Evolutionary conservation across 1,140 invertebrate genomes (phyloP), one percentile per base, ranked within the genome.

Genomic region (Drosophila grimshawi): DNA sequence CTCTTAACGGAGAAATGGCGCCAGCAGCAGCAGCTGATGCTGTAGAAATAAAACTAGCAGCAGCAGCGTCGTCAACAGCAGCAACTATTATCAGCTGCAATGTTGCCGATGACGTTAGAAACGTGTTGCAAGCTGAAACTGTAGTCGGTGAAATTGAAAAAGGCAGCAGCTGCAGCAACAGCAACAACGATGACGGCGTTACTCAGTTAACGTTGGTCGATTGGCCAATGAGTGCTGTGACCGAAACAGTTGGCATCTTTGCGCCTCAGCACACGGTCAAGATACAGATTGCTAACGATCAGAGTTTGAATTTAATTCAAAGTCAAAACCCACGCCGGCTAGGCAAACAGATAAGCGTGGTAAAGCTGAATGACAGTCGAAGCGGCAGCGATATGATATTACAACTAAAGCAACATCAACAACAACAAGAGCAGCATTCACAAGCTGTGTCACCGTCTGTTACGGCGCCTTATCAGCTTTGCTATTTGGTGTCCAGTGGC

Each of bases 401-500:
- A 41, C 69, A 72, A 6, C 53, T 69, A 3, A 60, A 76, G 19
- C 66, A 79, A 10, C 70, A 61, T 7, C 61, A 65, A 11, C 53
- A 51, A 32, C 72, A 65, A 19, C 66, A 69, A 27, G 61, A 57
- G n/a, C 56, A 64, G 19, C 66, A 52, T 48, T 39, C 33, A 56
- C 60, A 69, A 67, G 19, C 53, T 27, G 32, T 27, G 46, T 30
- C 51, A 53, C 51, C 35, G 11, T 2, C 53, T 45, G 45, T 37
- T 6, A 53, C 49, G 29, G 30, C 48, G 29, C 60, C 93, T 5
- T 94, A 93, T 55, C 93, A 94, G 52, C 93, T 92, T 6, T 94
- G 94, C 77, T 93, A 93, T 83, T 92, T 95, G 11, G 95, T 96
- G 94, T 95, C 95, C 4, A 96, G 95, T 85, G 96, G 96, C 0